Evolutionary conservation across 2,888 invertebrate genomes (phyloP), one percentile per base, ranked within the genome.

Genomic region (Nephrocerus scutellatus): DNA sequence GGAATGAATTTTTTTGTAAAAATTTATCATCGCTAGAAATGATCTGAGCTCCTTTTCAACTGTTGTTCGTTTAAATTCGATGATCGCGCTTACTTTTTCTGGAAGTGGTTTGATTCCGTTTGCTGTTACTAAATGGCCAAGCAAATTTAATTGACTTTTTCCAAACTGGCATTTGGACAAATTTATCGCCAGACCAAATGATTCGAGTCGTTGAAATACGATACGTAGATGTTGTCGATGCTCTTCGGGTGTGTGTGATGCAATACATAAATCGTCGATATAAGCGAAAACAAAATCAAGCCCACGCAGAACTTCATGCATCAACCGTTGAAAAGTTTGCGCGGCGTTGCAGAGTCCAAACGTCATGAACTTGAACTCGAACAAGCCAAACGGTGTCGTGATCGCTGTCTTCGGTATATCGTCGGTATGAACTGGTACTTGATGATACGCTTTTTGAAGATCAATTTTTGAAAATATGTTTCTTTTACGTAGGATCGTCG

Each of bases 371-470:
- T 12, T 30, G 21, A 46, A 44, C 13, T 50, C 41, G n/a, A 33
- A 46, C 4, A 44, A 22, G 7, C 45, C 44, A 30, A 50, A 63
- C 1, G 62, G 60, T 2, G 62, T 64, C 2, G 42, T 57, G 4
- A 65, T 56, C 0, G 59, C 63, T 3, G 62, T 61, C 36, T 64
- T 60, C 6, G 35, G 46, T 4, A 62, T 44, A 38, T 60, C 54
- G 2, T 43, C 50, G 2, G 43, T 41, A 10, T 37, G 34, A 8
- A 47, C 30, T 4, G 31, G 44, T 3, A 46, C 21, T 18, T 58
- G 56, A 24, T 52, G 51, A 36, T 49, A 62, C 2, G 55, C 56
- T 10, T 40, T 36, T 5, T 33, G 33, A n/a, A 57, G 43, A 43
- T 58, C 52, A 6, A 55, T 24, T 32, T 37, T 37, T 2, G 38